Percentiles rank a stretch among this genome's conserved stretches.
Conservation (phyloP, 1,140 invertebrate species). For the Proales similis region DNA sequence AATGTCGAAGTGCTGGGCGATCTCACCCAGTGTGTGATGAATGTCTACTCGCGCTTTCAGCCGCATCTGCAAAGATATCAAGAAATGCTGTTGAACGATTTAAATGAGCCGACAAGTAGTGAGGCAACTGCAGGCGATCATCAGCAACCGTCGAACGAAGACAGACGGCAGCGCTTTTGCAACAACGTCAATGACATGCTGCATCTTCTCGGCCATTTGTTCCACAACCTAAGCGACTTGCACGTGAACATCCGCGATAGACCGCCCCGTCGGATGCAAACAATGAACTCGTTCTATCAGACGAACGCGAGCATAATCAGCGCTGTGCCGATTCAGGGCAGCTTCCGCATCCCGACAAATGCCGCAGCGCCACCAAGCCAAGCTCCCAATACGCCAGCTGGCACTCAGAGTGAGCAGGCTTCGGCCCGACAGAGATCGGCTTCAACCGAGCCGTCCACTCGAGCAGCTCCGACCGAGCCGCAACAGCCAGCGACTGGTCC, state of each 20-base stretch:
- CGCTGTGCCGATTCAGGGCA: slow-evolving; percentile 28
- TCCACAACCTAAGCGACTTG: slow-evolving; percentile 77
- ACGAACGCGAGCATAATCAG: slow-evolving; percentile 60
- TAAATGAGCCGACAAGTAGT: slow-evolving; percentile 35
- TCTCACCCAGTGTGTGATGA: slow-evolving; percentile 41
- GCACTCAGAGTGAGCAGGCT: not conserved
- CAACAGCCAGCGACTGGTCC: too few relatives aligned
- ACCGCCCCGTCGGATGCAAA: slow-evolving; percentile 64
- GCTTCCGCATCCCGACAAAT: slow-evolving; percentile 27
- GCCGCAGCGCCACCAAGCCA: not conserved
- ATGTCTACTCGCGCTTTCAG: slow-evolving; percentile 41
- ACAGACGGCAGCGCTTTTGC: slow-evolving; percentile 59
- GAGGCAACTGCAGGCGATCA: not conserved
- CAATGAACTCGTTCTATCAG: slow-evolving; percentile 41
- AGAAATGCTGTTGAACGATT: slow-evolving; percentile 40
- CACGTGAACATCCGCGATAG: slow-evolving; percentile 63
- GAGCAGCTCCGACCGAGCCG: not conserved
- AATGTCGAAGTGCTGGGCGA: slow-evolving; percentile 41
- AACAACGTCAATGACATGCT: slow-evolving; percentile 68
- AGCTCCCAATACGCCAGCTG: not conserved
- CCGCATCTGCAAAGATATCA: slow-evolving; percentile 42
- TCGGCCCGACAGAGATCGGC: not conserved
- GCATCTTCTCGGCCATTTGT: slow-evolving; percentile 74
- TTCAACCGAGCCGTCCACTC: slow-evolving; percentile 1
- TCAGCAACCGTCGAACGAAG: slow-evolving; percentile 15